These are phyloP conservation scores for Epirrita christyi DNA, from an alignment of 2,888 invertebrate species.

Conservation along the genomic window DNA sequence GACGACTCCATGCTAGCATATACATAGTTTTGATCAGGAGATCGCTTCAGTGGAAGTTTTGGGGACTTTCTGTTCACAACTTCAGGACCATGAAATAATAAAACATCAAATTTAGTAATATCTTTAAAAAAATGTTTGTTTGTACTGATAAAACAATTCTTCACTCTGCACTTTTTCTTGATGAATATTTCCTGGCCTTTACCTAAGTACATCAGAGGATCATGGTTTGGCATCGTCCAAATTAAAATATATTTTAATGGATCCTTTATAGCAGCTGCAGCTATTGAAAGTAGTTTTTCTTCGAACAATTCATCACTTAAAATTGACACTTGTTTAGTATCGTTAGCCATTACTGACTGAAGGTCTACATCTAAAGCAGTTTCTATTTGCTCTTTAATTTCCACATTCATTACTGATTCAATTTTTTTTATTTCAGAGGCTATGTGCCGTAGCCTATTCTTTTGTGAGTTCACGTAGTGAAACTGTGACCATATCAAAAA, in stretches of 20 bases:
- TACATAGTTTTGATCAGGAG: constrained; percentile 49
- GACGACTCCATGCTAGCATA: constrained; percentile 55
- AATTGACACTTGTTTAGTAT: background rate
- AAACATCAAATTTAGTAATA: constrained; percentile 48
- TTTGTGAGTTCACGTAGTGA: constrained; percentile 3
- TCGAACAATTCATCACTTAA: constrained; percentile 3
- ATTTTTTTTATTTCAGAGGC: constrained; percentile 5
- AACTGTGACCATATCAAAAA: constrained; percentile 16
- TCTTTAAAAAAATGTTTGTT: constrained; percentile 38
- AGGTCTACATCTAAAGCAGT: constrained; percentile 1
- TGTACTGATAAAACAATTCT: constrained; percentile 52
- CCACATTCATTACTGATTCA: constrained; percentile 8
- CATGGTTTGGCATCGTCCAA: constrained; percentile 47
- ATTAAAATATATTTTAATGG: constrained; percentile 41
- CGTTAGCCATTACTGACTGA: background rate
- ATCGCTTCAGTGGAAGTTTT: constrained; percentile 40
- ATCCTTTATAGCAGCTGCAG: constrained; percentile 28
- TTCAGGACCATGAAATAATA: constrained; percentile 53
- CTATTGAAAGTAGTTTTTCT: background rate
- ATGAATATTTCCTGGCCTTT: constrained; percentile 45
- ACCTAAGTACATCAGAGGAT: constrained; percentile 48
- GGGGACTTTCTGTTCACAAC: constrained; percentile 26
- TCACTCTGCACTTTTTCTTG: constrained; percentile 45
- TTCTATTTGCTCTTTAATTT: constrained; percentile 13
- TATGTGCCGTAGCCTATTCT: background rate